Evolutionary conservation across 2,888 invertebrate species (phyloP).

Genomic region (Tenthredo mesomela): DNA sequence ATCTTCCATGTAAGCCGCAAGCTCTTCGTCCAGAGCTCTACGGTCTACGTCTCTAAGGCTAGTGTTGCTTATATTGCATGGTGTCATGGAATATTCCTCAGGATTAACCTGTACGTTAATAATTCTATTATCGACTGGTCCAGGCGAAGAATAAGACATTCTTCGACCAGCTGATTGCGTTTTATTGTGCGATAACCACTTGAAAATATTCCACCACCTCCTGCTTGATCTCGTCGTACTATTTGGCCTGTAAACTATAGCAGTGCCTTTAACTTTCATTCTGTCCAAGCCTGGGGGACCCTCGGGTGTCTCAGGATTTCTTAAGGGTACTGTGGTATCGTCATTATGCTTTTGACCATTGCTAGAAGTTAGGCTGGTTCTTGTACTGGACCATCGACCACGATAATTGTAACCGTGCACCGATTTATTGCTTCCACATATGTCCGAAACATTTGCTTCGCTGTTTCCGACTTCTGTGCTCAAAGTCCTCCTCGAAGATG

Average conservation of each 20-base stretch:
- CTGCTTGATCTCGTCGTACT: slow-evolving; percentile 57
- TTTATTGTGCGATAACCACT: slow-evolving; percentile 70
- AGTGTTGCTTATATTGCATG: slow-evolving; percentile 77
- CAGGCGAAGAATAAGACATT: slow-evolving; percentile 55
- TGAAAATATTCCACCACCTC: slow-evolving; percentile 71
- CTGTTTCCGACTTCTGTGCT: slow-evolving; percentile 54
- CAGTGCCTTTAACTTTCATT: slow-evolving; percentile 17
- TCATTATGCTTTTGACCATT: slow-evolving; percentile 18
- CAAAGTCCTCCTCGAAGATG: slow-evolving; percentile 51
- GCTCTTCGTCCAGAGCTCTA: slow-evolving; percentile 77
- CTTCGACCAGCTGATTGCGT: slow-evolving; percentile 58
- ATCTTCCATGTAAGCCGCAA: slow-evolving; percentile 76
- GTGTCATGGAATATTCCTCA: slow-evolving; percentile 71
- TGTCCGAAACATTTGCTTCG: slow-evolving; percentile 53
- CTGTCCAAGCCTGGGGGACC: not conserved
- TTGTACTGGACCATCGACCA: slow-evolving; percentile 30
- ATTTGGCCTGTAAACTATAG: slow-evolving; percentile 18
- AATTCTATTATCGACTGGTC: slow-evolving; percentile 58
- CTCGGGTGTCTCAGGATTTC: not conserved
- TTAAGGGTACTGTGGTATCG: not conserved
- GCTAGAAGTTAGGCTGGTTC: slow-evolving; percentile 3
- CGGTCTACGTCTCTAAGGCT: slow-evolving; percentile 77
- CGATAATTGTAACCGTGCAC: not conserved
- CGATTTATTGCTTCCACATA: slow-evolving; percentile 1
- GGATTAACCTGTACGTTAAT: slow-evolving; percentile 64